Evolutionary conservation across 2,888 invertebrate species (phyloP).

Genomic region (Caenorhabditis wallacei): DNA sequence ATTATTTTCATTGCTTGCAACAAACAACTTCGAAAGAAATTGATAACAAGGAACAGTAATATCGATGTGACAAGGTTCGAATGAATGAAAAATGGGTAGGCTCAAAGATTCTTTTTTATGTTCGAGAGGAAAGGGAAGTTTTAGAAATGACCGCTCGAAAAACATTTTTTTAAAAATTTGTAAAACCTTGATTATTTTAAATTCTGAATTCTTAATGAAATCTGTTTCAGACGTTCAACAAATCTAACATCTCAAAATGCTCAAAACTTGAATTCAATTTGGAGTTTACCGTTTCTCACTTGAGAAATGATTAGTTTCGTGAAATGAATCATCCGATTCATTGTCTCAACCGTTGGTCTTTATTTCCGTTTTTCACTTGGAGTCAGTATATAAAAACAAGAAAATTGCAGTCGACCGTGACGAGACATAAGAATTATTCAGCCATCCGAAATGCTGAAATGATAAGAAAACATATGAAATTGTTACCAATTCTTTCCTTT

Average conservation of each 20-base stretch:
- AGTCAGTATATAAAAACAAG: constrained; percentile 3
- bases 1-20: constrained; percentile 21
- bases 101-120: no score
- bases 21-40: constrained; percentile 4
- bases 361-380: background rate
- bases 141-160: no score
- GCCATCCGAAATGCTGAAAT: constrained; percentile 16
- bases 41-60: background rate
- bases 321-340: background rate
- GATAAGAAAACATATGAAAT: constrained; percentile 24
- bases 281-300: no score
- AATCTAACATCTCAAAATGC: background rate
- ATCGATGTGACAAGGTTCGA: constrained; percentile 6
- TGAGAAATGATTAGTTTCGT: background rate
- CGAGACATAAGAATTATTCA: background rate
- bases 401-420: constrained; percentile 19
- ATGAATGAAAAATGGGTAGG: background rate
- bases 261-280: constrained; percentile 1
- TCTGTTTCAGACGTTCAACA: constrained; percentile 22
- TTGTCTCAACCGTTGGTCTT: background rate
- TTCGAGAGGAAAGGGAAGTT: no score
- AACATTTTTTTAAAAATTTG: no score
- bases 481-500: background rate
- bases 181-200: no score
- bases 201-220: no score